phyloP scores from a whole-genome alignment of 2,113 vertebrate species.

The Archilochus colubris region DNA sequence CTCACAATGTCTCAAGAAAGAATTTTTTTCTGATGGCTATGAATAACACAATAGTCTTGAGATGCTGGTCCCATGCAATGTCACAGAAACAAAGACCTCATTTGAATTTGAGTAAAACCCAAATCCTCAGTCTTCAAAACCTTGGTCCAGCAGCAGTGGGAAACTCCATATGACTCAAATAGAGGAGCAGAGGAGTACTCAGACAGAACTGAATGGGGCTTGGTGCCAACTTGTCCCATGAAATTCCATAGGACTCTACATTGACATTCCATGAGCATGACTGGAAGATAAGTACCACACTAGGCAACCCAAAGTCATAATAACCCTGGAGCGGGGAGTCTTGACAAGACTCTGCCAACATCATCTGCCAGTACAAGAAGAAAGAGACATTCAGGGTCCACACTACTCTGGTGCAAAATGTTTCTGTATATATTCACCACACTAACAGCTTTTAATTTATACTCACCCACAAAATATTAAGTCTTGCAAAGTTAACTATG shows the following conservation, averaged over 20 bases:
- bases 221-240: background rate
- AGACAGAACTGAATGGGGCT: background rate
- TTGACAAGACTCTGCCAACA: background rate
- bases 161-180: background rate
- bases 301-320: background rate
- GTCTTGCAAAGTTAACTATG: background rate
- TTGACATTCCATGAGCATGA: background rate
- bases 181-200: background rate
- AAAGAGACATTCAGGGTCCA: background rate
- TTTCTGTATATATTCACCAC: background rate
- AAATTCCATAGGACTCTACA: fast-evolving
- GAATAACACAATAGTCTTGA: background rate
- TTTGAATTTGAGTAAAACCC: background rate
- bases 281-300: background rate
- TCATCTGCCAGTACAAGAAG: background rate
- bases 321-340: background rate
- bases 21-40: background rate
- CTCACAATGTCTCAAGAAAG: background rate
- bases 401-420: background rate
- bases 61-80: background rate
- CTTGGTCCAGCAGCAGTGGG: background rate
- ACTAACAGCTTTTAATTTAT: background rate
- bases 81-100: background rate
- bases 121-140: background rate
- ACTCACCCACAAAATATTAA: background rate